Evolutionary conservation across 2,113 vertebrate genomes (phyloP).

Genomic region (Vireo altiloquus): DNA sequence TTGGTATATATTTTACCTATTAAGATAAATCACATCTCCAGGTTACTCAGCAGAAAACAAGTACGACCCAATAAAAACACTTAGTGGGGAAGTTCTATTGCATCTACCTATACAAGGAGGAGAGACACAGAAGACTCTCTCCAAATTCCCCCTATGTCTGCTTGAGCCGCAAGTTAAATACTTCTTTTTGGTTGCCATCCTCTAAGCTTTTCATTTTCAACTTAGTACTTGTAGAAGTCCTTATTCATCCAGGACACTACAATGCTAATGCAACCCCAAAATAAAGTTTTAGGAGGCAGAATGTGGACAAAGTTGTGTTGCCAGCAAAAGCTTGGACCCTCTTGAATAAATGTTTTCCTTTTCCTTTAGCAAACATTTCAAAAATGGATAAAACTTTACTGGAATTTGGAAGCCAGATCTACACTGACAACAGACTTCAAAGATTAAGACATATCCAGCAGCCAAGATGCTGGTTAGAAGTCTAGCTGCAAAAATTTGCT

Average conservation of each 20-base stretch:
- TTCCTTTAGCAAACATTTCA: background rate
- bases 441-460: background rate
- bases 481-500: background rate
- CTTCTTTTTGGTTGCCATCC: background rate
- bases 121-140: background rate
- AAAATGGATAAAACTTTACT: background rate
- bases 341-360: background rate
- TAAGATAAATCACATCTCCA: background rate
- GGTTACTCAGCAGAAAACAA: background rate
- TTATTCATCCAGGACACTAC: background rate
- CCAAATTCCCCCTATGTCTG: background rate
- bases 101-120: background rate
- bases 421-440: background rate
- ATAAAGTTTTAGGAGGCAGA: background rate
- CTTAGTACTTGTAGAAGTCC: background rate
- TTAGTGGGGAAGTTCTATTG: background rate
- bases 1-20: background rate
- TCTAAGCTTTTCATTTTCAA: background rate
- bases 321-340: background rate
- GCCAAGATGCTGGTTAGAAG: background rate
- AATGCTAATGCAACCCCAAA: background rate
- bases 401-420: background rate
- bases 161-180: background rate
- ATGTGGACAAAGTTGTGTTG: background rate
- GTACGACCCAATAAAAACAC: background rate